Evolutionary conservation across 2,797 vertebrate species (phyloP).

Genomic region (Tamandua tetradactyla): DNA sequence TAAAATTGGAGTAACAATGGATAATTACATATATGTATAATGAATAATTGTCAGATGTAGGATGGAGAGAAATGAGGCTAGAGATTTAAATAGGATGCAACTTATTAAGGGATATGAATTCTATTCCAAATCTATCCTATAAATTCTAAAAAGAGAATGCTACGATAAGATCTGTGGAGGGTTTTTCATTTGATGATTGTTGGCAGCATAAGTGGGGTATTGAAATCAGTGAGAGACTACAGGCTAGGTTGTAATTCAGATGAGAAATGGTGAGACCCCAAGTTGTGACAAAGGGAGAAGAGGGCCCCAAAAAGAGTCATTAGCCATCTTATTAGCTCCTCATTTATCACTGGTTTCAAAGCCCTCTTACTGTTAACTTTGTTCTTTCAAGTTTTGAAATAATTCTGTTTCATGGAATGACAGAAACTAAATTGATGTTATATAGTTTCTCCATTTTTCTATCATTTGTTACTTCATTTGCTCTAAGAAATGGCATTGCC

Average conservation of each 20-base stretch:
- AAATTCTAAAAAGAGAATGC: not conserved
- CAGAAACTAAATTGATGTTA: not conserved
- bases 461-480: not conserved
- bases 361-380: not conserved
- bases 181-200: not conserved
- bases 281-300: not conserved
- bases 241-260: fast-evolving
- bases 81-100: not conserved
- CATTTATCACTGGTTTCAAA: not conserved
- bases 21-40: not conserved
- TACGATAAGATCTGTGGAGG: not conserved
- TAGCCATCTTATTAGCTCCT: not conserved
- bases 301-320: not conserved
- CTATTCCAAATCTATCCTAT: not conserved
- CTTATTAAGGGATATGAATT: not conserved
- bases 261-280: not conserved
- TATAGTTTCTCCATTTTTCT: not conserved
- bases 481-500: not conserved
- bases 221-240: not conserved
- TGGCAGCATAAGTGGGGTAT: not conserved
- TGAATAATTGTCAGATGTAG: not conserved
- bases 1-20: not conserved
- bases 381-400: not conserved
- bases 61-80: not conserved
- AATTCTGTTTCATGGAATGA: not conserved